Conservation (phyloP, 30 jellyfish, hydroid and myxozoan genomes). For the Catostylus mosaicus region DNA sequence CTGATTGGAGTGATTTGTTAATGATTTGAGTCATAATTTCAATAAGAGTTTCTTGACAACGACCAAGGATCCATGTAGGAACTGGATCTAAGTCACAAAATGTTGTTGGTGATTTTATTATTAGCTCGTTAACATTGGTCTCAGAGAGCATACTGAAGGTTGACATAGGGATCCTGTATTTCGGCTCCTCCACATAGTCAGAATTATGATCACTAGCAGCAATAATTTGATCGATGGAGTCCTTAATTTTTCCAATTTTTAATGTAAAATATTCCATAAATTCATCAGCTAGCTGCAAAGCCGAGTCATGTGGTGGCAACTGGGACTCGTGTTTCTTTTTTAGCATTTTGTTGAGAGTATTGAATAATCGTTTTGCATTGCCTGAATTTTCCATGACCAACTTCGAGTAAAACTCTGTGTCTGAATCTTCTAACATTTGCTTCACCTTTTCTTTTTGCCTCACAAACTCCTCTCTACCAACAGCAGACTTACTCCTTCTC, state of each 20-base stretch:
- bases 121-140: conserved; percentile 16
- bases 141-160: conserved; percentile 38
- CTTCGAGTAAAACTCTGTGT: conserved; percentile 37
- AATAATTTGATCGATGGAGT: conserved; percentile 18
- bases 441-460: conserved; percentile 43
- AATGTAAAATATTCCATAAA: conserved; percentile 26
- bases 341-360: conserved; percentile 35
- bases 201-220: conserved; percentile 41
- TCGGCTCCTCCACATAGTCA: conserved; percentile 4
- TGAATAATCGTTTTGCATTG: conserved; percentile 57
- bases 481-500: conserved; percentile 39
- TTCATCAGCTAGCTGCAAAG: conserved; percentile 55
- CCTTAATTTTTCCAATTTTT: conserved; percentile 30
- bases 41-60: conserved; percentile 7
- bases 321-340: conserved; percentile 24
- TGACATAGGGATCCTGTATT: conserved; percentile 28
- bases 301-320: conserved; percentile 54
- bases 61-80: conserved; percentile 36
- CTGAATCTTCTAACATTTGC: conserved; percentile 56
- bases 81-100: conserved; percentile 54
- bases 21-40: conserved; percentile 24
- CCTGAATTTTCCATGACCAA: conserved; percentile 65
- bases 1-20: conserved; percentile 20
- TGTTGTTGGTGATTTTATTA: conserved; percentile 20
- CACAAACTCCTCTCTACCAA: conserved; percentile 25